Conservation (phyloP, 1,140 invertebrate genomes). For the Cataglyphis hispanica region DNA sequence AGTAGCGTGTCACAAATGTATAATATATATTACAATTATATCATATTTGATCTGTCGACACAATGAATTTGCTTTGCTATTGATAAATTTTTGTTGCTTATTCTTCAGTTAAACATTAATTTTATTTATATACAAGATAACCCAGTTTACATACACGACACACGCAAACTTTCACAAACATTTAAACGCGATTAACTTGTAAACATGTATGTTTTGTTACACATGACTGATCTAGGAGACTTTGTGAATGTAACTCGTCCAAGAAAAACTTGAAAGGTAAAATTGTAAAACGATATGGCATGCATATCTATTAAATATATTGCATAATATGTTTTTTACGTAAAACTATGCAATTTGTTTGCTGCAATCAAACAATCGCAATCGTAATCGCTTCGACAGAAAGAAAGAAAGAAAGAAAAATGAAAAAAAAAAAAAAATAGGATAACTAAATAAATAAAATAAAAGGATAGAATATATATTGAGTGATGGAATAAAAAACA, state of each 20-base stretch:
- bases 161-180: conserved; percentile 32
- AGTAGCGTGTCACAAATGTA: not conserved
- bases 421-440: not conserved
- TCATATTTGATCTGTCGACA: not conserved
- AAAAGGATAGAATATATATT: conserved; percentile 43
- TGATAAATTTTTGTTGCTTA: conserved; percentile 1
- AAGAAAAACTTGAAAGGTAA: conserved; percentile 20
- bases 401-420: not conserved
- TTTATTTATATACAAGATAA: not conserved
- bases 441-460: not conserved
- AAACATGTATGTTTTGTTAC: conserved; percentile 33
- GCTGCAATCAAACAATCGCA: not conserved
- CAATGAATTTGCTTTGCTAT: not conserved
- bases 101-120: conserved; percentile 14
- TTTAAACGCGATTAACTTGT: conserved; percentile 21
- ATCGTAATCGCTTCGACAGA: not conserved
- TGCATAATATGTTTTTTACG: conserved; percentile 29
- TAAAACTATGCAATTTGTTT: conserved; percentile 26
- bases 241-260: conserved; percentile 1
- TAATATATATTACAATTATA: conserved; percentile 7
- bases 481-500: conserved; percentile 9
- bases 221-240: conserved; percentile 33
- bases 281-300: not conserved
- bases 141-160: not conserved
- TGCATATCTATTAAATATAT: conserved; percentile 13